Conservation (phyloP, 2,113 vertebrate genomes). For the Lutjanus erythropterus region DNA sequence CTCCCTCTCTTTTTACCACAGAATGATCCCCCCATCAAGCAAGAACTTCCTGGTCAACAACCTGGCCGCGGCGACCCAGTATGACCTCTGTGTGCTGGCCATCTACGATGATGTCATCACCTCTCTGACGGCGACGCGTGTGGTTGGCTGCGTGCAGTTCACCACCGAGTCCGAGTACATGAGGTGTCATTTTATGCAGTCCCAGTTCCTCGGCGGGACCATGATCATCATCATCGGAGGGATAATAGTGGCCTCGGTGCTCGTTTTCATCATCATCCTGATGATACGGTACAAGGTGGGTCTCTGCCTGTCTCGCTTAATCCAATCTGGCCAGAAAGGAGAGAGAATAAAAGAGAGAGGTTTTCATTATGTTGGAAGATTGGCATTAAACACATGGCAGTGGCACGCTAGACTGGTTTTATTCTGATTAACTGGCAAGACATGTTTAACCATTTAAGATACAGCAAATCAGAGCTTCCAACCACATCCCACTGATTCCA, state of each 20-base stretch:
- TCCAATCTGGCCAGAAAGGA: not conserved
- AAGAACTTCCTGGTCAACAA: conserved; percentile 99
- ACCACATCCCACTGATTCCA: not conserved
- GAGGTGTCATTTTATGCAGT: conserved; percentile 99
- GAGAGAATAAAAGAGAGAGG: not conserved
- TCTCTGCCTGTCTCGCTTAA: conserved; percentile 44
- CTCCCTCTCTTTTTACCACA: conserved; percentile 60
- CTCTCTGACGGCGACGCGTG: conserved; percentile 95
- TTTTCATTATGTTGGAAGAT: conserved; percentile 15
- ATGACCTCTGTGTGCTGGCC: conserved; percentile 97
- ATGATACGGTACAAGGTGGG: conserved; percentile 99
- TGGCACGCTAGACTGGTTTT: not conserved
- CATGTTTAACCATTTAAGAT: not conserved
- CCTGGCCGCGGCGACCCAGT: conserved; percentile 93
- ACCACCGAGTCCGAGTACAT: conserved; percentile 97
- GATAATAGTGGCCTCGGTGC: conserved; percentile 97
- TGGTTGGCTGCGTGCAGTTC: conserved; percentile 97
- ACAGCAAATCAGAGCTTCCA: not conserved
- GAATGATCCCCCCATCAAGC: conserved; percentile 99
- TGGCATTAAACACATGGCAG: not conserved
- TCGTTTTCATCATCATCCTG: conserved; percentile 99
- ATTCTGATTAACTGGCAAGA: not conserved
- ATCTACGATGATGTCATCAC: conserved; percentile 98
- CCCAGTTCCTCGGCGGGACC: conserved; percentile 98
- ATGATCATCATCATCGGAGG: conserved; percentile 99